These are phyloP conservation scores for Solea solea DNA, from an alignment of 2,113 vertebrate species.

Conservation along the genomic window DNA sequence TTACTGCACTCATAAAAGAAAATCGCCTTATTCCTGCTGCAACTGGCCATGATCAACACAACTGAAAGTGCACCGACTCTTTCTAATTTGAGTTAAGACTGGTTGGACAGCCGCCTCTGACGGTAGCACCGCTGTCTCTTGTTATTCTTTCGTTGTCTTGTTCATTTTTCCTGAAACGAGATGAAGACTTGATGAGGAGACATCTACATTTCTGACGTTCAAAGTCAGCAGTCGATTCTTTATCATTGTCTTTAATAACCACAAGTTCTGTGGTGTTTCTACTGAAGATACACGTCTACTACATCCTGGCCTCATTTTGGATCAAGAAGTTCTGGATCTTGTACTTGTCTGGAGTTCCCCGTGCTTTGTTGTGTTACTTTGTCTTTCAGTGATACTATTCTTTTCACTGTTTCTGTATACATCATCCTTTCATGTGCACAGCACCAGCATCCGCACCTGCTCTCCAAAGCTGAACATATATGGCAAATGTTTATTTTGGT, in stretches of 20 bases:
- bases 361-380: neutral
- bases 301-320: neutral
- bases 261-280: neutral
- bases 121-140: neutral
- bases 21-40: conserved; percentile 64
- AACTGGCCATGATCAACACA: conserved; percentile 71
- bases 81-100: neutral
- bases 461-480: neutral
- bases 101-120: neutral
- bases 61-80: conserved; percentile 19
- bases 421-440: neutral
- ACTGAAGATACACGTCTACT: conserved; percentile 8
- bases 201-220: neutral
- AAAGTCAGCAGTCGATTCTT: neutral
- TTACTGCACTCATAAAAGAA: conserved; percentile 42
- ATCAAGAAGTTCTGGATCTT: conserved; percentile 3
- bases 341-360: conserved; percentile 5
- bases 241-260: neutral
- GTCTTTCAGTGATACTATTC: neutral
- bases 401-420: neutral
- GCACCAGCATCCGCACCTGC: no score
- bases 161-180: conserved; percentile 36
- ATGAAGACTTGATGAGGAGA: conserved; percentile 15
- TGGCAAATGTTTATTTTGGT: neutral
- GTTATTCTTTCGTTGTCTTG: neutral